Evolutionary conservation across 2,888 invertebrate species (phyloP), one percentile per base, ranked within the genome.

Genomic region (Dynastes maya): DNA sequence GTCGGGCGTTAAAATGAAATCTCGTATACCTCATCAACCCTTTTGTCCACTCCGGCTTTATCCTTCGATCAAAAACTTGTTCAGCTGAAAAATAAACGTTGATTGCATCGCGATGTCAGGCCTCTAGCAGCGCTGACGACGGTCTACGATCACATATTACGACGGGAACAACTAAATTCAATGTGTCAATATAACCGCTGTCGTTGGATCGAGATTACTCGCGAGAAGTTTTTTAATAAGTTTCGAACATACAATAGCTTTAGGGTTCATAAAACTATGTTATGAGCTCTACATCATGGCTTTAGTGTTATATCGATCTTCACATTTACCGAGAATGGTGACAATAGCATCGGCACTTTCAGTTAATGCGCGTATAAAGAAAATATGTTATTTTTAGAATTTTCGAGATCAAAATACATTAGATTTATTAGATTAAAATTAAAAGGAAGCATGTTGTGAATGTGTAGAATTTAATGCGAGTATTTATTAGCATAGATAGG

Each of bases 91-190:
- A 55, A 55, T 22, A 16, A 55, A n/a, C n/a, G 55, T 55, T 55
- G 55, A 55, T 55, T 55, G 55, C 55, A 16, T n/a, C 22, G 8
- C 4, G 5, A 37, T 5, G 55, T 22, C 55, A 8, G 55, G 55
- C 22, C 55, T 8, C 22, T 37, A 55, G 22, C 55, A 6, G 6
- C 8, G 22, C 55, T 55, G 55, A 55, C 55, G 22, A 22, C 55
- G 55, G 55, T 55, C 55, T 55, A n/a, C n/a, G 55, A 55, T 55
- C 55, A 16, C 55, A 55, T 22, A 55, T 55, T 55, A 55, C 55
- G 55, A 55, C 22, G 55, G 55, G n/a, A 45, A 55, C n/a, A 55
- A 55, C 55, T 55, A 55, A 55, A 55, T 55, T 55, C 55, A n/a
- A 55, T 55, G n/a, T 55, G 55, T 55, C 55, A 55, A 55, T 55